Conservation (phyloP, 2,797 vertebrate genomes). For the Coccyzus lansbergi region DNA sequence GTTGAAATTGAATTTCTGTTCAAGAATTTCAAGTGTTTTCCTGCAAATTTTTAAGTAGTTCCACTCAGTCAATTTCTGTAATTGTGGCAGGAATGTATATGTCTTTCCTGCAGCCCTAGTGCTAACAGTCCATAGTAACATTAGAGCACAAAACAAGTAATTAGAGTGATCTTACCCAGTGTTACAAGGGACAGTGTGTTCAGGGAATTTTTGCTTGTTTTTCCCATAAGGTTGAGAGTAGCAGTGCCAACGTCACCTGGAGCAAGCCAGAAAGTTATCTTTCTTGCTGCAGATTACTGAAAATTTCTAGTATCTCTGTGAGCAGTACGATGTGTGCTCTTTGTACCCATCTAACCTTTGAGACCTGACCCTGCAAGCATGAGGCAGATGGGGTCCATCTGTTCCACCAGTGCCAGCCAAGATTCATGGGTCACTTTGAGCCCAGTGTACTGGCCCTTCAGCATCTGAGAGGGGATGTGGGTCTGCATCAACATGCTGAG, state of each 20-base stretch:
- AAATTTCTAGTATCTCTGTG: too few relatives aligned
- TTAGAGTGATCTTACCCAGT: not conserved
- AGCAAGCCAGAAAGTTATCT: not conserved
- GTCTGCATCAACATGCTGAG: rapidly evolving
- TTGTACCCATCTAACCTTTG: too few relatives aligned
- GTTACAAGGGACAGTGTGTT: not conserved
- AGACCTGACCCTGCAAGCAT: not conserved
- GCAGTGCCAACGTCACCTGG: not conserved
- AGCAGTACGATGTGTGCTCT: not conserved
- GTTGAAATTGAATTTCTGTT: too few relatives aligned
- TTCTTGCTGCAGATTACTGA: not conserved
- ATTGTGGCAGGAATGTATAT: not conserved
- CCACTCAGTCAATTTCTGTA: not conserved
- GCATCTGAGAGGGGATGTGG: not conserved
- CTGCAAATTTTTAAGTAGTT: not conserved
- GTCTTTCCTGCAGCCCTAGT: not conserved
- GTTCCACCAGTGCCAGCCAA: not conserved
- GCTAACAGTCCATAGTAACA: not conserved
- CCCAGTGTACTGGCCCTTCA: rapidly evolving
- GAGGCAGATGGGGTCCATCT: not conserved
- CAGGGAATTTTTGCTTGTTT: not conserved
- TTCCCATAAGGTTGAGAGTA: not conserved
- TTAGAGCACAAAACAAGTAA: not conserved
- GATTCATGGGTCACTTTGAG: rapidly evolving
- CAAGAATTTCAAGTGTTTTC: not conserved